Evolutionary conservation across 2,113 vertebrate genomes (phyloP).

Genomic region (Gallinago media): DNA sequence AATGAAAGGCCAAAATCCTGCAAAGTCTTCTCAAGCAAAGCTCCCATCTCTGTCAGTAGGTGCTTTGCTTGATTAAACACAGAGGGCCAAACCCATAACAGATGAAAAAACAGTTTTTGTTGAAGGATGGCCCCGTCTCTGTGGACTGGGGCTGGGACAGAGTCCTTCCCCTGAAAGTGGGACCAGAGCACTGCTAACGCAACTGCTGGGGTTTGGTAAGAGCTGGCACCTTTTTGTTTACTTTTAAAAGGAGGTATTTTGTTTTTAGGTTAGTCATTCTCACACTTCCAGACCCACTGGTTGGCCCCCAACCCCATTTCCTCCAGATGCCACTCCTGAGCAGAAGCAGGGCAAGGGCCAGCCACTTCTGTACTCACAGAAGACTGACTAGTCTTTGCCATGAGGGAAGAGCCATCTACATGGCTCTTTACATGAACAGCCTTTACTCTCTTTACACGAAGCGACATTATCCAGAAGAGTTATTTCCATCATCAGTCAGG

Average conservation of each 20-base stretch:
- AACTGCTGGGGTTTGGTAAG: accelerated
- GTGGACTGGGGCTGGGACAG: neutral
- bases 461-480: neutral
- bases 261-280: neutral
- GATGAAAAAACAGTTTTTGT: neutral
- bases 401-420: neutral
- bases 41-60: accelerated
- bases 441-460: neutral
- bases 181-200: neutral
- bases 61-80: neutral
- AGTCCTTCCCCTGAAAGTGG: neutral
- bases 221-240: neutral
- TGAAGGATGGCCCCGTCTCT: accelerated
- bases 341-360: neutral
- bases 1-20: conserved; percentile 7
- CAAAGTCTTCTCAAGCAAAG: neutral
- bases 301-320: neutral
- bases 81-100: neutral
- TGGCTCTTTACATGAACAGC: neutral
- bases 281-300: neutral
- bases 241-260: neutral
- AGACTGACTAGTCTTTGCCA: neutral
- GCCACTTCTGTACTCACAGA: neutral
- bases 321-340: neutral
- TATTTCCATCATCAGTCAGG: neutral